A percentile compares a stretch with the other conserved stretches of the same genome.
Evolutionary conservation across 2,113 vertebrate species (phyloP).

Genomic region (Hiodon tergisus): DNA sequence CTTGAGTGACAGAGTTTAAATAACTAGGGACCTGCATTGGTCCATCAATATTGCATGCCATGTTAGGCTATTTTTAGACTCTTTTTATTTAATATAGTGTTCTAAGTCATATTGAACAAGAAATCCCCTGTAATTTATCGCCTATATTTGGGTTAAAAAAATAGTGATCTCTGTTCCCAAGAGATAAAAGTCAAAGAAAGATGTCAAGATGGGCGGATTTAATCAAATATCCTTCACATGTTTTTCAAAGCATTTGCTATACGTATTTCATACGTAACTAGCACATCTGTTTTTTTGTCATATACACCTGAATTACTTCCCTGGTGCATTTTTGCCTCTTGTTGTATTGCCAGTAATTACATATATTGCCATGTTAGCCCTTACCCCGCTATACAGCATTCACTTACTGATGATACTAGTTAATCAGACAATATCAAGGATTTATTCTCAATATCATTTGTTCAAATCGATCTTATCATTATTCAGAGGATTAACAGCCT

Average conservation of each 20-base stretch:
- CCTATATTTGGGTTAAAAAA: too few relatives aligned
- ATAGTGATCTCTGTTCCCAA: too few relatives aligned
- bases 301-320: too few relatives aligned
- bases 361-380: neutral
- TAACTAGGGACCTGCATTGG: neutral
- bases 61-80: neutral
- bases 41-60: neutral
- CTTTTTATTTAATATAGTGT: neutral
- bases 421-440: conserved; percentile 9
- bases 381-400: neutral
- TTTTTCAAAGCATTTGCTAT: neutral
- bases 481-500: neutral
- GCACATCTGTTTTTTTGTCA: too few relatives aligned
- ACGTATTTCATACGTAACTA: too few relatives aligned
- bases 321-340: neutral
- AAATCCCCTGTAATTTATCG: too few relatives aligned
- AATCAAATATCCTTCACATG: neutral
- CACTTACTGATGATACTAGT: neutral
- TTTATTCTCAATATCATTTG: neutral
- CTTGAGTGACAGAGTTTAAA: neutral
- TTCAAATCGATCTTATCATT: conserved; percentile 15
- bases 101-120: too few relatives aligned
- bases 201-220: neutral
- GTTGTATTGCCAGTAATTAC: neutral
- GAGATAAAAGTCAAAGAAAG: neutral